Evolutionary conservation across 1,140 invertebrate species (phyloP).

Genomic region (Physella acuta): DNA sequence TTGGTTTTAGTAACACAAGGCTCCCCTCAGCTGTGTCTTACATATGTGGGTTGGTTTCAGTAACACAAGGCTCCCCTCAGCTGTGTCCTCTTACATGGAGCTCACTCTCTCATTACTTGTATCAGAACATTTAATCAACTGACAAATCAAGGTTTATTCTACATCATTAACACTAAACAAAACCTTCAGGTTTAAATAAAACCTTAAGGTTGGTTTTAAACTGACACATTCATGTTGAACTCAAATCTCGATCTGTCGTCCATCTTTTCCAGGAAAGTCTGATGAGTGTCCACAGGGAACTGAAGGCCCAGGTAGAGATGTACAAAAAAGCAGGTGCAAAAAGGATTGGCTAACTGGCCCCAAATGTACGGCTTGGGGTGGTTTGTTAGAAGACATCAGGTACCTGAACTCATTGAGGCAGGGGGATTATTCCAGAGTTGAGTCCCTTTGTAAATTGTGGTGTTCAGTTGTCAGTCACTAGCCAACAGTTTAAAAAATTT

Average conservation of each 20-base stretch:
- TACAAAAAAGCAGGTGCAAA: conserved; percentile 20
- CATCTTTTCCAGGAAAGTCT: conserved; percentile 31
- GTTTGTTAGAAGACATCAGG: too few species aligned
- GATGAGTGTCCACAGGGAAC: conserved; percentile 20
- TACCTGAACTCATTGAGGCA: too few species aligned
- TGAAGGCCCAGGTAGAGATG: conserved; percentile 27
- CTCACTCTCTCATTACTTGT: neutral
- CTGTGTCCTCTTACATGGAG: neutral
- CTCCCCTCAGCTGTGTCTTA: neutral
- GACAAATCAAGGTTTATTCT: neutral
- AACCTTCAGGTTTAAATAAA: too few species aligned
- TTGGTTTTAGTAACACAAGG: neutral
- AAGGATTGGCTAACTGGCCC: conserved; percentile 6
- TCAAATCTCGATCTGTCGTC: neutral
- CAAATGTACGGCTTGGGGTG: too few species aligned
- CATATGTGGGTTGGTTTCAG: neutral
- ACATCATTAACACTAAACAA: too few species aligned
- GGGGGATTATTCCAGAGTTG: too few species aligned
- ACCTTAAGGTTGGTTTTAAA: neutral
- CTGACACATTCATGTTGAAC: neutral
- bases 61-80: neutral
- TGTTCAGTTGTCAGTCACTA: too few species aligned
- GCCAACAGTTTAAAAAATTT: too few species aligned
- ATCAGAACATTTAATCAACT: neutral
- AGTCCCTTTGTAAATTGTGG: too few species aligned